These are phyloP conservation scores for Lasioglossum marginatum DNA, from an alignment of 2,888 invertebrate genomes.

Conservation along the genomic window DNA sequence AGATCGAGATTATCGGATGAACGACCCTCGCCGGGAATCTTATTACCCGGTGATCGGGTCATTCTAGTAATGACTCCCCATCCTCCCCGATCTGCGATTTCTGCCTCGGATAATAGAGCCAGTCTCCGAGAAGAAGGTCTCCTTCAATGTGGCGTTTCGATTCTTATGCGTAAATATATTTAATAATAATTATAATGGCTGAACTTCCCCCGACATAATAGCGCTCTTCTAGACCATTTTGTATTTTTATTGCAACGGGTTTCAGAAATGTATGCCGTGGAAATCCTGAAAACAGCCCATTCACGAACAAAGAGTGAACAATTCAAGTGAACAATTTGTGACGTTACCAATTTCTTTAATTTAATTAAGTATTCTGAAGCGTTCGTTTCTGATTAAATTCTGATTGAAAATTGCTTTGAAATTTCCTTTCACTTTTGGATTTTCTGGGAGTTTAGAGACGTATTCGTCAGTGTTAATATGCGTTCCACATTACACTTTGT, in stretches of 20 bases:
- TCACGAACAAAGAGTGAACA: no score
- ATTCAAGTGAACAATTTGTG: no score
- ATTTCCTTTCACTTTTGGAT: background rate
- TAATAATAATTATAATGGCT: no score
- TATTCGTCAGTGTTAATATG: background rate
- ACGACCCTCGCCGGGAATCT: background rate
- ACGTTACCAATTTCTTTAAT: background rate
- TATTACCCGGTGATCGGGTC: slow-evolving; percentile 1
- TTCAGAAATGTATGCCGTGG: no score
- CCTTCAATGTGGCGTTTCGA: background rate
- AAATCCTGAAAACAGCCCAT: no score
- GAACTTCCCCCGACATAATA: no score
- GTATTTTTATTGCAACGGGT: no score
- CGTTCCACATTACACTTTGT: background rate
- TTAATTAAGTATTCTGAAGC: background rate
- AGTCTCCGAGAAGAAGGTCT: background rate
- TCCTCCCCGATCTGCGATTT: background rate
- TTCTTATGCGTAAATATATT: no score
- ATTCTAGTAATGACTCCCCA: background rate
- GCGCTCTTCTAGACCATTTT: no score
- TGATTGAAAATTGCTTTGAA: background rate
- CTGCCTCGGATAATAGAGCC: background rate
- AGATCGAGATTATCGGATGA: slow-evolving; percentile 6
- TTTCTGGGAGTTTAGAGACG: background rate
- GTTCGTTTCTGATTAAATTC: background rate